Evolutionary conservation across 2,888 invertebrate species (phyloP), one percentile per base, ranked within the genome.

Genomic region (Aphidius colemani): DNA sequence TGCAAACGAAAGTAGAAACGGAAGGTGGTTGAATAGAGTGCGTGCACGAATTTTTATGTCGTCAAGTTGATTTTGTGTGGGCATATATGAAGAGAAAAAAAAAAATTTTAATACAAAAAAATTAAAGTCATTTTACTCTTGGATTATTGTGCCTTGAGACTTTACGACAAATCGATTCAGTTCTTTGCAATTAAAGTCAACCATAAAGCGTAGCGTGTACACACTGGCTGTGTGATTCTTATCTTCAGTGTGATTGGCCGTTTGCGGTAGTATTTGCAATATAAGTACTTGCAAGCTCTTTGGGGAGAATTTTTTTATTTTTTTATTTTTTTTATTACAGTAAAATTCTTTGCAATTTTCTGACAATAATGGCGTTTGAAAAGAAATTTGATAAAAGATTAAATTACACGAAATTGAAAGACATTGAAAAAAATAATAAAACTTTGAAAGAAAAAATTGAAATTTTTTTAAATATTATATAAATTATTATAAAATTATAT

Each of bases 121-220:
- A 45, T 48, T 11, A 60, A 53, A 60, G 40, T 18, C 13, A 18
- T 18, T 53, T 49, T 55, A 46, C 41, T 30, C 40, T 61, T 48
- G 43, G 11, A 39, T 10, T 30, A 30, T 30, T 30, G 3, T 30
- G 30, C 3, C 4, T 30, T 30, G 59, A 55, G 59, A 55, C 49
- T 39, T 66, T 69, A 74, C 72, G 74, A 76, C 77, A 77, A 77
- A 78, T 78, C 77, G 77, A 77, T 76, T 74, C 30, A 73, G 68
- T 72, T 69, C 68, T 68, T 67, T 69, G 72, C 76, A 77, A 77
- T 78, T 77, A 78, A 76, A 77, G 73, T 73, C 65, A 56, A 66
- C 65, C 51, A 48, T 39, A n/a, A 45, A 39, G 55, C 43, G 55
- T 55, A 41, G 60, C 46, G 59, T 53, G 59, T 59, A 53, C 48